phyloP scores from a whole-genome alignment of 1,140 invertebrate genomes.

The Temnothorax nylanderi region DNA sequence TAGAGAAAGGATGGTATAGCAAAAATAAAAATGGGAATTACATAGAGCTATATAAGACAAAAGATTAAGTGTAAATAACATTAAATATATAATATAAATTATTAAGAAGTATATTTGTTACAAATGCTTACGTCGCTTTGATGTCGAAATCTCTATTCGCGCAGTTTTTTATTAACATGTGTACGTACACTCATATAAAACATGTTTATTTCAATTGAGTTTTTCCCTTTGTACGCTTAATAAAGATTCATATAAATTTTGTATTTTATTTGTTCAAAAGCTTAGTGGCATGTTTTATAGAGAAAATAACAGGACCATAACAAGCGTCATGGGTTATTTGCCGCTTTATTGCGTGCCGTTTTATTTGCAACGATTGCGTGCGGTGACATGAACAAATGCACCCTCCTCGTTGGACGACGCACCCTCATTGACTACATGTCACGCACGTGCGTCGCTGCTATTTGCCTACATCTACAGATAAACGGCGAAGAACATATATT shows the following conservation, averaged over 20 bases:
- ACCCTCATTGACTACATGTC: background rate
- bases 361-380: constrained; percentile 25
- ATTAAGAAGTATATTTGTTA: background rate
- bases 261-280: background rate
- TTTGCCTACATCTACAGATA: background rate
- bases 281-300: background rate
- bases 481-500: background rate
- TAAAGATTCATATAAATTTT: constrained; percentile 18
- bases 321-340: background rate
- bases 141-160: background rate
- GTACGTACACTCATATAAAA: background rate
- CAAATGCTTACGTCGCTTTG: background rate
- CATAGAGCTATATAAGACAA: background rate
- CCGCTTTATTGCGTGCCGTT: background rate
- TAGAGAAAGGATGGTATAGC: background rate
- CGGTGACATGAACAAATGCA: background rate
- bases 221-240: background rate
- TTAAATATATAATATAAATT: background rate
- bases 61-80: background rate
- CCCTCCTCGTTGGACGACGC: background rate
- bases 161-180: background rate
- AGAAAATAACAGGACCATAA: background rate
- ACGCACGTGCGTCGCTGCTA: constrained; percentile 6
- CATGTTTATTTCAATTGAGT: background rate
- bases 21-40: background rate